Evolutionary conservation across 1,140 invertebrate species (phyloP), one percentile per base, ranked within the genome.

Genomic region (Anastrepha obliqua): DNA sequence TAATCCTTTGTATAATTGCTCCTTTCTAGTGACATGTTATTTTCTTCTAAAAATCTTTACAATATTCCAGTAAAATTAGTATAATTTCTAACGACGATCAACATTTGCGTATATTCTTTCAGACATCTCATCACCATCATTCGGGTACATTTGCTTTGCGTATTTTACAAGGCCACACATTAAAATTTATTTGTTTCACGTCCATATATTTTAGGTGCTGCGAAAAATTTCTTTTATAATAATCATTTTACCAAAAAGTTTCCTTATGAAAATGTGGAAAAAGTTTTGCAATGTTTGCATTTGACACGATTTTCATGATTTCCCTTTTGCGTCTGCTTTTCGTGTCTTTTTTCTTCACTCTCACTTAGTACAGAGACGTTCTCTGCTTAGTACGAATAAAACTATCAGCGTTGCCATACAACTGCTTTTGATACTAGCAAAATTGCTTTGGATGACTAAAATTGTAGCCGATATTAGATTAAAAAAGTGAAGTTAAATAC

Each of bases 201-300:
- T 29, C 13, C 6, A 39, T 13, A 67, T 74, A 74, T 74, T 42
- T 70, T 44, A n/a, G 4, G 2, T 44, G 29, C 67, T n/a, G 5
- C 20, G 15, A 29, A 9, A 42, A 47, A 9, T 74, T 58, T 55
- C 2, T 81, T 55, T 81, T 11, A 55, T 55, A 81, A 55, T 20
- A 29, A 55, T 81, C n/a, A 13, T 42, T 74, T 74, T 47, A 81
- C 44, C 17, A 55, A 81, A 15, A 81, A 55, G 13, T 81, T 81
- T 81, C 74, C 42, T 81, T 81, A 55, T 11, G 47, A 81, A 81
- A 81, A 81, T 81, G 74, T 81, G 47, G 55, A 78, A 81, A 78
- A 87, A 74, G 65, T 67, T 87, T 87, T 87, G 86, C 86, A 87
- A 87, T 87, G 65, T 87, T 87, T 87, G 87, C 87, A 87, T 87